Evolutionary conservation across 2,797 vertebrate genomes (phyloP).

Genomic region (Philypnodon macrostomus): DNA sequence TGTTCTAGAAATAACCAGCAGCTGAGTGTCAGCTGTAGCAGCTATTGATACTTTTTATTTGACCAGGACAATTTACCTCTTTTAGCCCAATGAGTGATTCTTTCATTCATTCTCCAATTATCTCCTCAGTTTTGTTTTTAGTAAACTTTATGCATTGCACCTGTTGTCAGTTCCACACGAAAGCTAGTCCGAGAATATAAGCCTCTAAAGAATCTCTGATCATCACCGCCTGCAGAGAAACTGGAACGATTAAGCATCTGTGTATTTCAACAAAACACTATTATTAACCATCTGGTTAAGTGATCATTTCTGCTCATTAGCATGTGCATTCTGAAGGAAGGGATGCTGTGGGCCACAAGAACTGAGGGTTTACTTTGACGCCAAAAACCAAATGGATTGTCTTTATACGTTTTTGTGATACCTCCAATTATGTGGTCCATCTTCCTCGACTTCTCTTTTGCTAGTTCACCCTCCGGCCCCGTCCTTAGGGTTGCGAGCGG

Average conservation of each 20-base stretch:
- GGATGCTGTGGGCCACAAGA: constrained; percentile 17
- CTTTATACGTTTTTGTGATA: background rate
- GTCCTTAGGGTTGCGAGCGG: constrained; percentile 9
- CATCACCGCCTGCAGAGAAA: constrained; percentile 3
- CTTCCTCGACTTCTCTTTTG: constrained; percentile 17
- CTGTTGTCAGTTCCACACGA: constrained; percentile 2
- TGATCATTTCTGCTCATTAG: constrained; percentile 26
- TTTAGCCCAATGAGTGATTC: constrained; percentile 15
- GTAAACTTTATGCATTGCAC: background rate
- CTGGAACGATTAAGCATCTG: constrained; percentile 14
- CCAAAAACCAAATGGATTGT: background rate
- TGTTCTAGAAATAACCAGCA: constrained; percentile 35
- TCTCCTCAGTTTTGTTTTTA: background rate
- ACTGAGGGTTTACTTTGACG: constrained; percentile 14
- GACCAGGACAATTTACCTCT: constrained; percentile 26
- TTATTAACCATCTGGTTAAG: constrained; percentile 16
- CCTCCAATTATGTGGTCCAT: constrained; percentile 2
- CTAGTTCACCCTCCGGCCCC: constrained; percentile 12
- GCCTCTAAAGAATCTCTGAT: constrained; percentile 6
- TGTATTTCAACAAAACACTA: constrained; percentile 27
- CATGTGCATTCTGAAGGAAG: constrained; percentile 13
- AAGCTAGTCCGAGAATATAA: constrained; percentile 9
- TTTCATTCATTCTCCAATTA: background rate
- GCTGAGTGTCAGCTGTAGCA: constrained; percentile 44
- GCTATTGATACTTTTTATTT: constrained; percentile 28